phyloP scores from a whole-genome alignment of 2,113 vertebrate genomes.

The Taxidea taxus region DNA sequence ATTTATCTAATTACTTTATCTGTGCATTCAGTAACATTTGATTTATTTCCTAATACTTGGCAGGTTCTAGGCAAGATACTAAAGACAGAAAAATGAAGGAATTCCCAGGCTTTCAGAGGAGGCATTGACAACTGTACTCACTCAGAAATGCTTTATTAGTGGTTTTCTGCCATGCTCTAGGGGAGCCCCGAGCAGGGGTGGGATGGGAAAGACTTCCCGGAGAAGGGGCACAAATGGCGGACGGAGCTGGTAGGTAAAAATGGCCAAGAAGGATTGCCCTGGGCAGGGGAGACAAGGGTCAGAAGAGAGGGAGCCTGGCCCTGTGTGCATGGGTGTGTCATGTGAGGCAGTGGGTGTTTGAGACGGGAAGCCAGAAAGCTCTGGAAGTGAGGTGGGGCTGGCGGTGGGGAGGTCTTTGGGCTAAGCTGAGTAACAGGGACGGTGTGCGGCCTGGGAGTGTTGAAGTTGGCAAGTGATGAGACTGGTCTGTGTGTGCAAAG shows the following conservation, averaged over 20 bases:
- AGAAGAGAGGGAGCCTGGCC: not conserved
- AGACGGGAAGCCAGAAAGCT: not conserved
- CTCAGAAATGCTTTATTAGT: not conserved
- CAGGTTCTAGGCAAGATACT: not conserved
- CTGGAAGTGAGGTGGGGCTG: not conserved
- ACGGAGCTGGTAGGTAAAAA: not conserved
- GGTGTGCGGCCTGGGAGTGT: not conserved
- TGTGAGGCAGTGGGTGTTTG: not conserved
- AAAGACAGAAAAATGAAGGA: not conserved
- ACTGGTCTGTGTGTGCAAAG: not conserved
- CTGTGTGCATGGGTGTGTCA: accelerated
- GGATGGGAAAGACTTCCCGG: not conserved
- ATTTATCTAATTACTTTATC: not conserved
- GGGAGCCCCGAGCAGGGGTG: not conserved
- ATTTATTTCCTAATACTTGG: not conserved
- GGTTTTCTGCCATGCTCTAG: accelerated
- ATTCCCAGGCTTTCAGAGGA: not conserved
- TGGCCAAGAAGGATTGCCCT: not conserved
- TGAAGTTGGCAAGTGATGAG: not conserved
- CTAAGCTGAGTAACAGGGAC: not conserved
- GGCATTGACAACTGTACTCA: not conserved
- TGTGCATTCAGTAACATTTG: not conserved
- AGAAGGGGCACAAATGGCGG: not conserved
- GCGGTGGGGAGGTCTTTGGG: not conserved
- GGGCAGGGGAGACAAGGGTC: not conserved